Conservation (phyloP, 2,888 invertebrate species). For the Xanthorhoe spadicearia region DNA sequence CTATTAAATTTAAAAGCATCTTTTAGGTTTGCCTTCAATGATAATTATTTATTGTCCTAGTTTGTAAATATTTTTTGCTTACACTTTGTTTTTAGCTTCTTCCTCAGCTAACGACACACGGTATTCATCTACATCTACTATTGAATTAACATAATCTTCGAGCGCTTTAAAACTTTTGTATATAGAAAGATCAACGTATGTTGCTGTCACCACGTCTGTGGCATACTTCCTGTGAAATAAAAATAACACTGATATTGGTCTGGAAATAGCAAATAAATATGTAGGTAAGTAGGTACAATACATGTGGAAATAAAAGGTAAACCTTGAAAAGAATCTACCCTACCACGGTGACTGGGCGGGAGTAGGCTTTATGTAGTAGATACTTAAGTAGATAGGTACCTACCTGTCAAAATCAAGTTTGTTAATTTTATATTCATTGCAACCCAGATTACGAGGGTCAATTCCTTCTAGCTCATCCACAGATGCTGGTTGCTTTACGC, state of each 20-base stretch:
- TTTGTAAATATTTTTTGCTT: constrained; percentile 20
- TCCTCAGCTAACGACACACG: constrained; percentile 49
- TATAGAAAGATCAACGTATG: constrained; percentile 56
- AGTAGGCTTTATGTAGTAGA: no score
- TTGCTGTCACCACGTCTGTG: constrained; percentile 45
- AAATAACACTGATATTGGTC: neutral
- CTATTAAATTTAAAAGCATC: constrained; percentile 45
- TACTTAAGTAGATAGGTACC: no score
- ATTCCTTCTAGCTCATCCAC: constrained; percentile 54
- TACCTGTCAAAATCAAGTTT: constrained; percentile 66
- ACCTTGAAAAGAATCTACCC: no score
- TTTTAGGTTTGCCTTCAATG: neutral
- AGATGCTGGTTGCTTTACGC: constrained; percentile 42
- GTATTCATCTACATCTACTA: constrained; percentile 40
- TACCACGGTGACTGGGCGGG: no score
- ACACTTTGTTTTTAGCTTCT: constrained; percentile 58
- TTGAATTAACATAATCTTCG: constrained; percentile 36
- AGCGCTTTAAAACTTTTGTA: constrained; percentile 47
- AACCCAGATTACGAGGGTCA: constrained; percentile 47
- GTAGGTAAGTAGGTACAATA: no score
- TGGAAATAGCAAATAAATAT: neutral
- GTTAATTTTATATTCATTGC: constrained; percentile 59
- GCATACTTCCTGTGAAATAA: constrained; percentile 53
- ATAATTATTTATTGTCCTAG: neutral
- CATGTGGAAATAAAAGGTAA: no score